Evolutionary conservation across 2,113 vertebrate genomes (phyloP), one percentile per base, ranked within the genome.

Genomic region (Casuarius casuarius): DNA sequence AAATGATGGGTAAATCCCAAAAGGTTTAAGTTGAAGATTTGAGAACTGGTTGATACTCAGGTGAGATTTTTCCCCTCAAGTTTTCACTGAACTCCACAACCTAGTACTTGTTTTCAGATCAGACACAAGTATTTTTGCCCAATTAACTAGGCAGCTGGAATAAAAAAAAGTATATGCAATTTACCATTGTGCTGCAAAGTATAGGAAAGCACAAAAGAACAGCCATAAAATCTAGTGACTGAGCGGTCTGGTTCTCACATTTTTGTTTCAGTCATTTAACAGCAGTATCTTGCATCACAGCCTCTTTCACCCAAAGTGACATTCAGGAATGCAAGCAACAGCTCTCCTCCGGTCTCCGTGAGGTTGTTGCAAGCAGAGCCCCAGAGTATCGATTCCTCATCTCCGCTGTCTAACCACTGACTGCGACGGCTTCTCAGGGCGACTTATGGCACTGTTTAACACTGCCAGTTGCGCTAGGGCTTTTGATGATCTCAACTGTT

Each of bases 261-360:
- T 51, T 76, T 67, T 12, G 35, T 18, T 79, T 51, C 4, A 2
- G 54, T 28, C 65, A 63, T 70, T 46, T 1, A 78, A 4, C 49
- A 63, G 75, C 71, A 35, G 9, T 3, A 21, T 48, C 48, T 33
- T 23, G 10, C n/a, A 71, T 48, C 78, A 74, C 59, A 58, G 40
- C 81, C 28, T 74, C 84, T 21, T 8, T 72, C 84, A 48, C n/a
- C 70, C 66, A 9, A 12, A 22, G 42, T 22, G 92, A 44, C 29
- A 3, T 7, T 35, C 51, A 29, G 81, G 87, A 74, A 35, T 42
- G 26, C 5, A 26, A 46, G 51, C 73, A 44, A 7, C 5, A 21
- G 12, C 12, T 61, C 46, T 40, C 46, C 1, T 0, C 11, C 2
- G 0, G 7, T 12, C 46, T 31, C 35, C 3, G 0, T 0, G 28